Evolutionary conservation across 2,113 vertebrate species (phyloP).

Genomic region (Glaucidium brasilianum): DNA sequence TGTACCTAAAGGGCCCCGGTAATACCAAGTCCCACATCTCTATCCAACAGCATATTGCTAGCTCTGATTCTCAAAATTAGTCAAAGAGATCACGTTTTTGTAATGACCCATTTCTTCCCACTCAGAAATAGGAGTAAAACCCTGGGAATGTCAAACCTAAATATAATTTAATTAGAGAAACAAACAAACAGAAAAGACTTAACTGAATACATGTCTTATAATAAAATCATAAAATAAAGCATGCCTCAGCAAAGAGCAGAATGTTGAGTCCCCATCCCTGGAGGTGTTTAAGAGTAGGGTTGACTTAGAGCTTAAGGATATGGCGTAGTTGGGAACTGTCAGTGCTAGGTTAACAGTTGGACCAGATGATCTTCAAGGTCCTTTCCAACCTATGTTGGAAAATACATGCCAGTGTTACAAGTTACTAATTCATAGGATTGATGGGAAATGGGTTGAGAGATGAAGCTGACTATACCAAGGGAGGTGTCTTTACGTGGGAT

Average conservation of each 20-base stretch:
- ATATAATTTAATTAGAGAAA: not conserved
- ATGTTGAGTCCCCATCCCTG: too few relatives aligned
- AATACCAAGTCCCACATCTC: not conserved
- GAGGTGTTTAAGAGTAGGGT: too few relatives aligned
- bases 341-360: too few relatives aligned
- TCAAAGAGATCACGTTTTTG: not conserved
- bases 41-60: fast-evolving
- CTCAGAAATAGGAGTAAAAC: not conserved
- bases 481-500: not conserved
- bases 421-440: not conserved
- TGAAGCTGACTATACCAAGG: not conserved
- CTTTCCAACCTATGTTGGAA: not conserved
- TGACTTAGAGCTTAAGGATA: too few relatives aligned
- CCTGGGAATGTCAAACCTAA: not conserved
- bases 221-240: not conserved
- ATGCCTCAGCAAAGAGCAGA: not conserved
- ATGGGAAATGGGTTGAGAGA: not conserved
- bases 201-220: not conserved
- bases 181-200: not conserved
- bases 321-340: too few relatives aligned
- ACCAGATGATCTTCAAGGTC: too few relatives aligned
- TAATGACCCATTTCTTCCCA: not conserved
- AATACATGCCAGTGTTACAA: not conserved
- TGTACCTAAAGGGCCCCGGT: not conserved
- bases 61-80: not conserved